Percentiles rank a stretch among this genome's conserved stretches.
Conservation (phyloP, 35 echinoderm and acorn worm genomes). For the Heliocidaris tuberculata region DNA sequence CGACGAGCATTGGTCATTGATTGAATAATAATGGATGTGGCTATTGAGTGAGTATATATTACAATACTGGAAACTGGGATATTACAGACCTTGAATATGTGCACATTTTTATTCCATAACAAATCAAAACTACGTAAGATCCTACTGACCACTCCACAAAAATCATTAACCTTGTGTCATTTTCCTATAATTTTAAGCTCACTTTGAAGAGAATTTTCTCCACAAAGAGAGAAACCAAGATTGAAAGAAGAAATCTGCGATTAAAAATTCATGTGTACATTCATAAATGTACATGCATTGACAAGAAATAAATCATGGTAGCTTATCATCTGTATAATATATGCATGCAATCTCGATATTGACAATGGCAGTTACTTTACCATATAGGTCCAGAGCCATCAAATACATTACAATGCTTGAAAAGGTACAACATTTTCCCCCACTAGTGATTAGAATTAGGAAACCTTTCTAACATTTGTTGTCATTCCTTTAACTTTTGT, state of each 20-base stretch:
- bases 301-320: not conserved
- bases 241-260: too few species aligned
- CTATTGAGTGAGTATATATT: not conserved
- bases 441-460: too few species aligned
- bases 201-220: too few species aligned
- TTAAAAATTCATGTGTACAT: not conserved
- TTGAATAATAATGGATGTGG: not conserved
- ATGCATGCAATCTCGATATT: not conserved
- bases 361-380: not conserved
- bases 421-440: too few species aligned
- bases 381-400: not conserved
- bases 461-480: too few species aligned
- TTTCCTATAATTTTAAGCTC: too few species aligned
- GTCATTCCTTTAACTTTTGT: not conserved
- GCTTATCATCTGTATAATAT: not conserved
- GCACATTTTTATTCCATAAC: not conserved
- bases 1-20: not conserved
- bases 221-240: too few species aligned
- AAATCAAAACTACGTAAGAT: not conserved
- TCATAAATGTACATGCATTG: not conserved
- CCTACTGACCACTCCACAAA: not conserved
- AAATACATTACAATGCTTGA: too few species aligned
- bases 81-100: not conserved
- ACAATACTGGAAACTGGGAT: not conserved
- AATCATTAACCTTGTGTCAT: too few species aligned